Base-by-base conservation (phyloP, 2,888 invertebrate species). In the Ellobium chinense region DNA sequence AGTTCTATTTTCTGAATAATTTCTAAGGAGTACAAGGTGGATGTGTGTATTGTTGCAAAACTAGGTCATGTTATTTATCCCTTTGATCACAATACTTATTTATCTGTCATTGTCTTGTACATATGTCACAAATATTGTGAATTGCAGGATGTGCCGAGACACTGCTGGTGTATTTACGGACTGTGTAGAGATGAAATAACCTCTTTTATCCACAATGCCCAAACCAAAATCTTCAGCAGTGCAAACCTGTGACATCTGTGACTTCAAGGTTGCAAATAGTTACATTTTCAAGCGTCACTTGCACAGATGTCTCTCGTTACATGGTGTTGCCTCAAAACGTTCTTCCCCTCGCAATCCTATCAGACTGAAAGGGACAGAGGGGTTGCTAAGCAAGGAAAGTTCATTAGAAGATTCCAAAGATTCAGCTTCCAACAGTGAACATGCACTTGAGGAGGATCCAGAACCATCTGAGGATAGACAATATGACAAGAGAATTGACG, bases 251-350 rank as follows among this genome's bases (percentile, higher is more conserved):
- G 80, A 80, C 37, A 73, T 80, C 24, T 80, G 80, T 75, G 75
- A 70, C 54, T 80, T 80, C 62, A 80, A 75, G 29, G 80, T 68
- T 36, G 31, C 75, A 14, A 80, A 75, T 62, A 29, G 54, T 18
- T 80, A 80, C 56, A 80, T 80, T n/a, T 80, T 80, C 37, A 80
- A 80, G 56, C 68, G 80, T 18, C 80, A 80, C 24, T 29, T 80
- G 24, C 75, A 80, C 24, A 54, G 70, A 31, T 80, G 80, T 46
- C 31, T 68, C 18, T 74, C 80, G 0, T 27, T 80, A 27, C 75
- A 80, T 75, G 80, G 80, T 14, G 54, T 80, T 34, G 80, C 80
- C n/a, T 75, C 80, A 27, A 80, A 69, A 63, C 69, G 69, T 34
- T 75, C 80, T 7, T 62, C 80, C 27, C 69, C 75, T 62, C 75